Base-by-base conservation (phyloP, 2,888 invertebrate genomes). In the Cylindroiulus punctatus region DNA sequence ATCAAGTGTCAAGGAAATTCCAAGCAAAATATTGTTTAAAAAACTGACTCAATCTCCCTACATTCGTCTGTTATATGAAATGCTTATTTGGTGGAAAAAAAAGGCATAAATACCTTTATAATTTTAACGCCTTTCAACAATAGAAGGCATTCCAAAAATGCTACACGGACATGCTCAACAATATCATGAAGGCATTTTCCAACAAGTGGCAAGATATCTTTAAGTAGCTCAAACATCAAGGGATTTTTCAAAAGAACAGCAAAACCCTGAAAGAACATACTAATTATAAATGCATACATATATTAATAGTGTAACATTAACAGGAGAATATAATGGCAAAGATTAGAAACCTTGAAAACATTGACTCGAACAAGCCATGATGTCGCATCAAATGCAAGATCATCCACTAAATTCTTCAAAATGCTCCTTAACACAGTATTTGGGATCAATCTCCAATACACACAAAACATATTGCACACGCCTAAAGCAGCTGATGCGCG, bases 371-470 rank as follows among this genome's bases (percentile, higher is more conserved):
- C 85, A 32, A 57, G 52, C 36, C 26, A 32, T n/a, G 85, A 85
- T 36, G 85, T 10, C 2, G 76, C 85, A 85, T 85, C 85, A 36
- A 85, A 85, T 10, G 85, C 85, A 85, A 85, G 76, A 57, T 85
- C 76, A 10, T 85, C 85, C 17, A 85, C 76, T 4, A 85, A 42
- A 76, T 76, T 36, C 36, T 26, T 42, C 42, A 85, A 40, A 19
- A 85, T 36, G 32, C 65, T 85, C 40, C 19, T 85, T 12, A 76
- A 26, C 7, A 85, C 85, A 32, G 5, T 40, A 30, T 32, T 32
- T 8, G 85, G 85, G 76, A 85, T 76, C 76, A 85, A 32, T 85
- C 65, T 65, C 85, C 85, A 85, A 65, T 40, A 85, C 1, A 7
- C 76, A 76, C 5, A 36, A 17, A 52, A 85, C 32, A 85, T 85